Percentiles rank a stretch among this genome's conserved stretches.
phyloP scores from a whole-genome alignment of 2,113 vertebrate species.

The Pionites leucogaster region DNA sequence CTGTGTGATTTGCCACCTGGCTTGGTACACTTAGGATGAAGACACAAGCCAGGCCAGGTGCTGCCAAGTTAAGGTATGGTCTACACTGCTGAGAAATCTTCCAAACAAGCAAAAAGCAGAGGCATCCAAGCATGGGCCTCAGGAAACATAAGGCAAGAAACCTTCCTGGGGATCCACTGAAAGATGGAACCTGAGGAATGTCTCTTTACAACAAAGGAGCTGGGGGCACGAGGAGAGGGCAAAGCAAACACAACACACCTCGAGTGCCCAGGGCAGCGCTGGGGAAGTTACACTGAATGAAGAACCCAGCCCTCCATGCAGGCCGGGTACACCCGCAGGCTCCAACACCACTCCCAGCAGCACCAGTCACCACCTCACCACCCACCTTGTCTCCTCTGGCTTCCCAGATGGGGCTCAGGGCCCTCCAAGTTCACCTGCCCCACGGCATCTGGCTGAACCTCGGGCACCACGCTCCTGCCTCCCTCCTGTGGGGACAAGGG shows the following conservation, averaged over 20 bases:
- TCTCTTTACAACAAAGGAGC: not conserved
- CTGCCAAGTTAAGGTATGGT: not conserved
- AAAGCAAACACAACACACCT: not conserved
- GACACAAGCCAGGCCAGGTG: not conserved
- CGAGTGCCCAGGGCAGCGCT: not conserved
- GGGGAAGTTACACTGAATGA: not conserved
- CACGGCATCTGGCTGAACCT: not conserved
- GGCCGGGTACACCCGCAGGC: not conserved
- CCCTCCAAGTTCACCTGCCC: not conserved
- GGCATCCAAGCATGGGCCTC: not conserved
- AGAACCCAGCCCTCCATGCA: not conserved
- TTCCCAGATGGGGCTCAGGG: not conserved
- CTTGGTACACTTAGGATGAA: not conserved
- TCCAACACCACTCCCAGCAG: not conserved
- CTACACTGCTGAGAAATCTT: not conserved
- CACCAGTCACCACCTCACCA: not conserved
- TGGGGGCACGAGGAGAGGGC: not conserved
- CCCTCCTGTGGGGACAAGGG: not conserved
- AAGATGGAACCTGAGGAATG: not conserved
- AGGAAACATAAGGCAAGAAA: not conserved
- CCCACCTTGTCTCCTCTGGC: slow-evolving; percentile 27
- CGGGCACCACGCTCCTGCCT: not conserved
- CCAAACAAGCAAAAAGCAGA: not conserved
- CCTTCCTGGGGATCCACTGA: not conserved
- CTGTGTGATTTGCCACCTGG: not conserved